phyloP scores from a whole-genome alignment of 2,797 vertebrate species.

The Taeniopygia guttata region DNA sequence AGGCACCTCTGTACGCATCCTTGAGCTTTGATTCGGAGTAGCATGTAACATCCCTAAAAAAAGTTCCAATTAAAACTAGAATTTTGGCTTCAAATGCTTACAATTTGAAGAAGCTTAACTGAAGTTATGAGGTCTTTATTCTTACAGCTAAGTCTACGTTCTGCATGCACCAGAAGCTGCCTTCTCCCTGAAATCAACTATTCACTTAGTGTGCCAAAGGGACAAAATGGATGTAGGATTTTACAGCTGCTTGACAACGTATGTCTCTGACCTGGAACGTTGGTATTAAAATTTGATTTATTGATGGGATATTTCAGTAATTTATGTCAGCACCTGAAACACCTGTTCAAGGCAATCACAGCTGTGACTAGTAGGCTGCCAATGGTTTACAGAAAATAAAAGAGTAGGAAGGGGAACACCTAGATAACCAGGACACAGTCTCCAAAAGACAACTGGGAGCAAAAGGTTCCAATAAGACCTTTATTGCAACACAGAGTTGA shows the following conservation, averaged over 20 bases:
- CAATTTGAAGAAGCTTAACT: neutral
- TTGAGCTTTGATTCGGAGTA: fast-evolving
- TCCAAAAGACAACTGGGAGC: neutral
- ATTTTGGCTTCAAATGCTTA: neutral
- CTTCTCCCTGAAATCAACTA: neutral
- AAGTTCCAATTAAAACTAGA: neutral
- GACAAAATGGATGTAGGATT: neutral
- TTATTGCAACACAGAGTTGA: conserved; percentile 52
- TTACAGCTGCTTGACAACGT: fast-evolving
- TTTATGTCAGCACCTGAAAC: neutral
- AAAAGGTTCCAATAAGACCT: conserved; percentile 8
- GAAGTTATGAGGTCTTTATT: neutral
- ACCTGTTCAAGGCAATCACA: neutral
- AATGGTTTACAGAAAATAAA: neutral
- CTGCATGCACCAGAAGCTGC: neutral
- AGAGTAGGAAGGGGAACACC: neutral
- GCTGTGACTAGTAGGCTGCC: neutral
- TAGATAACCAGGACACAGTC: neutral
- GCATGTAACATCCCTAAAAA: neutral
- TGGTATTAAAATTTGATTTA: neutral
- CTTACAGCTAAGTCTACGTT: neutral
- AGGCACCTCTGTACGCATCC: fast-evolving
- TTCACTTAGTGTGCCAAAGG: neutral
- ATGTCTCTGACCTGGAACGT: neutral
- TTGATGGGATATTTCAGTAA: neutral